Evolutionary conservation across 2,888 invertebrate species (phyloP).

Genomic region (Mellilla xanthometata): DNA sequence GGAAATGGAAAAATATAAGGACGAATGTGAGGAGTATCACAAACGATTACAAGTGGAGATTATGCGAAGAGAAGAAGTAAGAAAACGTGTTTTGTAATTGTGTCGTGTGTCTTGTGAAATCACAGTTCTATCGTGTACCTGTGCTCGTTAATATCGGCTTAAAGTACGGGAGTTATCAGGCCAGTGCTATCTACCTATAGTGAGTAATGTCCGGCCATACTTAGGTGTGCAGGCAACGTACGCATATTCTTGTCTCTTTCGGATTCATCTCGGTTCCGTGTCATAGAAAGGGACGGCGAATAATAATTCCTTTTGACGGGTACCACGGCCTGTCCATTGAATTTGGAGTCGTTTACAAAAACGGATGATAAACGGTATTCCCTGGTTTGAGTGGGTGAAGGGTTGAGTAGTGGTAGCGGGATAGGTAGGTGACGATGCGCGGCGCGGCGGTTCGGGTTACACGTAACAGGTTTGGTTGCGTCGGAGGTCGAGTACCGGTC

Average conservation of each 20-base stretch:
- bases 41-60: conserved; percentile 97
- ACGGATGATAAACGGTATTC: conserved; percentile 37
- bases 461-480: conserved; percentile 79
- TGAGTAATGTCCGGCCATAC: conserved; percentile 83
- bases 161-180: conserved; percentile 66
- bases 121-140: conserved; percentile 46
- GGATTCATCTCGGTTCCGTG: conserved; percentile 53
- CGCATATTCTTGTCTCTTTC: conserved; percentile 79
- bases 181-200: conserved; percentile 77
- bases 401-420: conserved; percentile 43
- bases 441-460: conserved; percentile 60
- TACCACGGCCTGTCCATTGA: conserved; percentile 52
- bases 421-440: conserved; percentile 41
- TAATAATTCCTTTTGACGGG: conserved; percentile 59
- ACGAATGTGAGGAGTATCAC: conserved; percentile 97
- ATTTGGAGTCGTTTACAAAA: conserved; percentile 54
- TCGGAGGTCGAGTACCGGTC: conserved; percentile 77
- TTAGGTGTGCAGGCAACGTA: conserved; percentile 81
- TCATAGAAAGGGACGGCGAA: conserved; percentile 63
- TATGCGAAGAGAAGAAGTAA: conserved; percentile 99
- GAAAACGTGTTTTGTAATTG: conserved; percentile 76
- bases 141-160: conserved; percentile 49
- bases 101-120: conserved; percentile 63
- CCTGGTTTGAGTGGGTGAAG: conserved; percentile 35
- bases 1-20: conserved; percentile 99